phyloP scores from a whole-genome alignment of 2,888 invertebrate genomes.

The Anorthoa munda region DNA sequence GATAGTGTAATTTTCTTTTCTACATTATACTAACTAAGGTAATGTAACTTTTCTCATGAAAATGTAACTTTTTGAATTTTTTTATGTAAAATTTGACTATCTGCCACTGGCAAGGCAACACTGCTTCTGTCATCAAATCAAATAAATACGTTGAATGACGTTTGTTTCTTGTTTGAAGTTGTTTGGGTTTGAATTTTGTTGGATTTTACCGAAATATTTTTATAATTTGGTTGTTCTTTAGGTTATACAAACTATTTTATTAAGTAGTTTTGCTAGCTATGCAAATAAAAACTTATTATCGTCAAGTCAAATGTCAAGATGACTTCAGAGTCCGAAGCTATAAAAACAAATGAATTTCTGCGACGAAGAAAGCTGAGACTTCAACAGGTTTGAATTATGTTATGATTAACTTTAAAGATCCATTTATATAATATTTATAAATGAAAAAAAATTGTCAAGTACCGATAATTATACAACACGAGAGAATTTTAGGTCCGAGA shows the following conservation, averaged over 20 bases:
- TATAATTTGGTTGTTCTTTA: neutral
- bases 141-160: slow-evolving; percentile 61
- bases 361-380: slow-evolving; percentile 87
- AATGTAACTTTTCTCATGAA: too few species aligned
- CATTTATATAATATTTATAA: slow-evolving; percentile 33
- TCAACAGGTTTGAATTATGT: slow-evolving; percentile 84
- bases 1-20: too few species aligned
- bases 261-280: slow-evolving; percentile 21
- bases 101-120: too few species aligned
- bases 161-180: slow-evolving; percentile 54
- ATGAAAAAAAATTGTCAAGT: slow-evolving; percentile 57
- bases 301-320: slow-evolving; percentile 75
- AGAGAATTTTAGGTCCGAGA: slow-evolving; percentile 86
- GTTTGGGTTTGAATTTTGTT: slow-evolving; percentile 45
- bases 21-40: too few species aligned
- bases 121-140: neutral
- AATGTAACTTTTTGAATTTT: too few species aligned
- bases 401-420: slow-evolving; percentile 30
- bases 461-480: slow-evolving; percentile 48
- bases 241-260: slow-evolving; percentile 25
- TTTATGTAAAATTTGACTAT: too few species aligned
- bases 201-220: slow-evolving; percentile 2
- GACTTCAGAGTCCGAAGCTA: slow-evolving; percentile 83
- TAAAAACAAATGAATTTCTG: slow-evolving; percentile 88
- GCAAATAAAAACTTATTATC: slow-evolving; percentile 60